Evolutionary conservation across 2,888 invertebrate genomes (phyloP), one percentile per base, ranked within the genome.

Genomic region (Drosophila atripex): DNA sequence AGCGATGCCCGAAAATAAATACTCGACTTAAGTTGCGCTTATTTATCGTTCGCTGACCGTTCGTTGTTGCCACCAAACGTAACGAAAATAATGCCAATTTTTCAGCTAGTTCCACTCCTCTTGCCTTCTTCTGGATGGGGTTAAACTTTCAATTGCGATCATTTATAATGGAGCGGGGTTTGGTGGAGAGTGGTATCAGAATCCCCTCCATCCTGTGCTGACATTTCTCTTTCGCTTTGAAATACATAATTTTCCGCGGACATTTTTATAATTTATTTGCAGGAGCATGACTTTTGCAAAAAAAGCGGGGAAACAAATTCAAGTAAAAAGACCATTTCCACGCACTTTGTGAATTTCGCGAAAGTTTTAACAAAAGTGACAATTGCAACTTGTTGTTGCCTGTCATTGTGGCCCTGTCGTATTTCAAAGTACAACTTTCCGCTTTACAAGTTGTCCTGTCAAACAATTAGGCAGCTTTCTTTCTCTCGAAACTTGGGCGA

Each of bases 141-240:
- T 79, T 70, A 70, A 80, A 77, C 71, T 83, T 82, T 78, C 82
- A 82, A 83, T 82, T 80, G 70, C 75, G 49, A 71, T 63, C 75
- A 78, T 80, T 75, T 73, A 59, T 78, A 65, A 75, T 9, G 47
- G 35, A 56, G 23, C 28, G 35, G 49, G 7, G 30, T 30, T 47
- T 23, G 57, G n/a, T n/a, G 38, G 16, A 5, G 47, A 49, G n/a
- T 4, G 21, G 16, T n/a, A 43, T 43, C 35, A 39, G 49, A 50
- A 21, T 39, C 46, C 18, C n/a, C 50, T 28, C 25, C 21, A 18
- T 53, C 49, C 52, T 58, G 46, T 54, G 38, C 39, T 43, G 43
- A 43, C 43, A 3, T 30, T 14, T 16, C 38, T 35, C 14, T 12
- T 12, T 45, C 9, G 32, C 39, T 39, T n/a, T 43, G 16, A 11